Conservation (phyloP, 2,797 vertebrate genomes). For the Gouania willdenowi region DNA sequence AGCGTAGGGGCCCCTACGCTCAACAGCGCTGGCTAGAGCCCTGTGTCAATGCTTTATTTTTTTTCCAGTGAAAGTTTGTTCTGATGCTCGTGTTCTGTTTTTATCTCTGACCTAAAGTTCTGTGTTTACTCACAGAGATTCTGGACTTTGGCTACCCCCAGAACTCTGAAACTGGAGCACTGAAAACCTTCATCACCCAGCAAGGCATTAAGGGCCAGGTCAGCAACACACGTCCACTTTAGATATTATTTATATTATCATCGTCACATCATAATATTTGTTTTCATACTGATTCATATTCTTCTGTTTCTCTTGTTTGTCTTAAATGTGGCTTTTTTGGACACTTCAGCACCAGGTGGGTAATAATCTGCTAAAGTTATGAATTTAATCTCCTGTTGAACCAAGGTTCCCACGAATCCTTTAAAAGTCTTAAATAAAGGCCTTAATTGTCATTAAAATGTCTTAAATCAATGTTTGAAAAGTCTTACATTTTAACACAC, state of each 20-base stretch:
- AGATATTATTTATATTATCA: no score
- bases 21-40: no score
- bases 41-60: background rate
- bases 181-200: constrained; percentile 99
- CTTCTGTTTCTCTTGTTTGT: background rate
- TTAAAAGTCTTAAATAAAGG: no score
- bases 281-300: background rate
- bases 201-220: constrained; percentile 99
- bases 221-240: constrained; percentile 22
- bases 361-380: no score
- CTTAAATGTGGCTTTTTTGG: constrained; percentile 3
- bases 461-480: no score
- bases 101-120: constrained; percentile 26
- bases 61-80: background rate
- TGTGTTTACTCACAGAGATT: constrained; percentile 87
- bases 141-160: constrained; percentile 99
- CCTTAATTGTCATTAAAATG: no score
- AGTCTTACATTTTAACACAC: no score
- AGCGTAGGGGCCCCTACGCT: no score
- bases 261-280: background rate
- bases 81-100: background rate
- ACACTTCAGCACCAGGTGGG: constrained; percentile 76
- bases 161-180: constrained; percentile 96
- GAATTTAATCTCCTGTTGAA: no score
- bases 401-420: no score